Evolutionary conservation across 2,113 vertebrate species (phyloP).

Genomic region (Helogale parvula): DNA sequence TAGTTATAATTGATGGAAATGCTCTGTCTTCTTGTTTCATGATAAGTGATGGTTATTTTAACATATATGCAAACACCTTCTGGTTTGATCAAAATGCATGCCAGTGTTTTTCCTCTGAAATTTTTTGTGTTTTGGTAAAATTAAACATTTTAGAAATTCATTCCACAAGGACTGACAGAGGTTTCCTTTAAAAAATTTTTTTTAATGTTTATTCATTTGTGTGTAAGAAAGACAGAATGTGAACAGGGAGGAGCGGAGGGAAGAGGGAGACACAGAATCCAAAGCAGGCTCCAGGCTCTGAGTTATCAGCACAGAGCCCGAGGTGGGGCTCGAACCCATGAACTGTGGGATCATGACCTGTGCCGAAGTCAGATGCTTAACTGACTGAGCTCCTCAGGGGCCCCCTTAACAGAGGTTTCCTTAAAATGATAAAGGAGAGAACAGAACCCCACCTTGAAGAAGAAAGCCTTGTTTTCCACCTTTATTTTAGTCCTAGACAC

Average conservation of each 20-base stretch:
- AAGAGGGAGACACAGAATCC: too few relatives aligned
- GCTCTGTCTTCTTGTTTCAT: not conserved
- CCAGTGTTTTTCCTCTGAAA: not conserved
- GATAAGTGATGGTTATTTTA: not conserved
- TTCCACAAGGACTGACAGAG: not conserved
- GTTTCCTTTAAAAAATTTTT: not conserved
- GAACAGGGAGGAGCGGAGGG: too few relatives aligned
- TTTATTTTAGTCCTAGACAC: not conserved
- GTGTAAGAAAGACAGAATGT: too few relatives aligned
- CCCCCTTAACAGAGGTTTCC: not conserved
- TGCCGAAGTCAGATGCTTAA: too few relatives aligned
- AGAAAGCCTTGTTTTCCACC: not conserved
- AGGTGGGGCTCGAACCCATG: too few relatives aligned
- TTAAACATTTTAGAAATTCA: not conserved
- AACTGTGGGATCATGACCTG: too few relatives aligned
- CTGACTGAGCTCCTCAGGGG: too few relatives aligned
- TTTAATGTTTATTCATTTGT: too few relatives aligned
- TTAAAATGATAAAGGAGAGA: not conserved
- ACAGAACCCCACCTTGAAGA: not conserved
- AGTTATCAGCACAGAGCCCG: too few relatives aligned
- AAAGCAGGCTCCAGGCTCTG: too few relatives aligned
- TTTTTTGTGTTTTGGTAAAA: not conserved
- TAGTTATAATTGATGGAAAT: not conserved
- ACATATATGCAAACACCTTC: not conserved
- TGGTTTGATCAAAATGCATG: not conserved